Evolutionary conservation across 2,888 invertebrate species (phyloP), one percentile per base, ranked within the genome.

Genomic region (Cerastis leucographa): DNA sequence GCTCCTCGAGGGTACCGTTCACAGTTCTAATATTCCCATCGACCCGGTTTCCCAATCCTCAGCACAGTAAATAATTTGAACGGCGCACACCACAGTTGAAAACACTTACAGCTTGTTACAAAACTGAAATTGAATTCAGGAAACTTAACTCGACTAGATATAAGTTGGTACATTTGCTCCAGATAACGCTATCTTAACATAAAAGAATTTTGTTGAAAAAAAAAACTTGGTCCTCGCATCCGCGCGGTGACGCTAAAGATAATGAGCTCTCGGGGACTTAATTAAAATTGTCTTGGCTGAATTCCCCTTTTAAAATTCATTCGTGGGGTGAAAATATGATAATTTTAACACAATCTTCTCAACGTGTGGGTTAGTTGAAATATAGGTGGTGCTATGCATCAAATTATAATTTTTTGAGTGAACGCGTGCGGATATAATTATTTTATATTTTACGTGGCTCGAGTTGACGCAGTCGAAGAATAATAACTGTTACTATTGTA

Each of bases 241-340:
- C 83, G 71, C 80, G 73, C 80, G 78, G 80, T 86, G 88, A 85
- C 89, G 85, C 76, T 78, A 75, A 71, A 84, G 89, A 90, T 91
- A 90, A 91, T 90, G 88, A 90, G 87, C 87, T 85, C 89, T 85
- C 83, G 83, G 84, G 87, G 86, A 88, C 90, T 90, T 91, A 90
- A 91, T 91, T 90, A 90, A 91, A 90, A 89, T 89, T 89, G 89
- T 90, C 89, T 87, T 86, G 84, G 85, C 84, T 84, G 81, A 83
- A 81, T 88, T 85, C 81, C 77, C 71, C 83, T 88, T 86, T 85
- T 88, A 85, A 84, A 86, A 87, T 86, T 87, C 86, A 87, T 88
- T 87, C 79, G 80, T 54, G 51, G 83, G 68, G 74, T 84, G 81
- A 80, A 83, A 88, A 82, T 88, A 84, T 87, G 85, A 85, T 88